phyloP scores from a whole-genome alignment of 2,797 vertebrate genomes.

The Epinephelus malabaricus region DNA sequence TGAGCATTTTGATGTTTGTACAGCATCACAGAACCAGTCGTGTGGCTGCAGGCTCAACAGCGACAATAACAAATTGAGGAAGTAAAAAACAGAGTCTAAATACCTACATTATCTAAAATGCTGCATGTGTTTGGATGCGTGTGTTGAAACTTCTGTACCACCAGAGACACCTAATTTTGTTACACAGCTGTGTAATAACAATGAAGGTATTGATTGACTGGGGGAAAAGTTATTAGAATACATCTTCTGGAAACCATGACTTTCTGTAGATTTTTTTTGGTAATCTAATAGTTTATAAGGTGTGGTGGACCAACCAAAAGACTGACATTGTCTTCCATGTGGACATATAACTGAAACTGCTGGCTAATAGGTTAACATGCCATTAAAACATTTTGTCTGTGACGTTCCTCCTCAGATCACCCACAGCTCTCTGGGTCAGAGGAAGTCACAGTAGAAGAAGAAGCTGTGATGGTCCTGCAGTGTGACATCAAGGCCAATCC shows the following conservation, averaged over 20 bases:
- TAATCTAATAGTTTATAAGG: background rate
- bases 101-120: no score
- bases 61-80: no score
- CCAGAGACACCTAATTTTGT: no score
- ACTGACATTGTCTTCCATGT: background rate
- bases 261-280: background rate
- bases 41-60: no score
- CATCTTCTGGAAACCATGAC: background rate
- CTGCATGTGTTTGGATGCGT: no score
- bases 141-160: no score
- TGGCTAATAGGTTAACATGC: background rate
- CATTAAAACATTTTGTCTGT: conserved; percentile 17
- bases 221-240: background rate
- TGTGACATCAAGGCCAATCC: conserved; percentile 91
- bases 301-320: background rate
- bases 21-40: no score
- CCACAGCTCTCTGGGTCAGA: conserved; percentile 82
- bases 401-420: conserved; percentile 80
- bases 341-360: background rate
- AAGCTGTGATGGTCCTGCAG: conserved; percentile 67
- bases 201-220: no score
- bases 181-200: no score
- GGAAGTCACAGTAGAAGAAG: conserved; percentile 74
- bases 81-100: no score
- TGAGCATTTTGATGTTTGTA: no score